Evolutionary conservation across 2,888 invertebrate species (phyloP), one percentile per base, ranked within the genome.

Genomic region (Malthinus seriepunctatus): DNA sequence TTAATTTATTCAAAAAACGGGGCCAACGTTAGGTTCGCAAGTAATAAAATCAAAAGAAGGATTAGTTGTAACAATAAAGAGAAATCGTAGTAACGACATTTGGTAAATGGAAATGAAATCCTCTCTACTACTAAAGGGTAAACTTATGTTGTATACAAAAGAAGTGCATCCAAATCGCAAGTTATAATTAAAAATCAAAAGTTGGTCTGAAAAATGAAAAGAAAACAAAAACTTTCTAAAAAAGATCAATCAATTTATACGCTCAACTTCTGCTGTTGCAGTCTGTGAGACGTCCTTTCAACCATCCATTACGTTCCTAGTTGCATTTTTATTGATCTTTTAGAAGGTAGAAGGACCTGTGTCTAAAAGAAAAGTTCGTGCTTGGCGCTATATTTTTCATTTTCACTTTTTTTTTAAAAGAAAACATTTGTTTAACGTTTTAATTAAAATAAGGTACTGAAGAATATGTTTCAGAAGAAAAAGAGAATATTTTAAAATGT

Each of bases 271-370:
- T 39, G 32, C 39, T 15, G 31, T 31, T 37, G 50, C 38, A 23
- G 9, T 32, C 37, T 44, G 15, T 32, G 48, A 51, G 15, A 31
- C 33, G 23, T 32, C 42, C 14, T 51, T 39, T 52, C 45, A 2
- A 37, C 45, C 50, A 42, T 23, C 44, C 39, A 47, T 48, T 50
- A 56, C 39, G 49, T 49, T 44, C 50, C 44, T 44, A 56, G 56
- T 50, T 56, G 56, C 56, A 56, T 37, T 56, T 56, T 56, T 56
- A 56, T 56, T 56, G 56, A 56, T 42, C 23, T 56, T 50, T 56
- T 50, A 32, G 56, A 31, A 49, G 37, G 39, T 50, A 50, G 11
- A 23, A 23, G 23, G 23, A 23, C 23, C 23, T 5, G 23, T 23
- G 23, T 23, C 5, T 3, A 23, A 23, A 23, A 5, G 23, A 23